phyloP scores from a whole-genome alignment of 2,888 invertebrate genomes.

The Drosophila neutralis region DNA sequence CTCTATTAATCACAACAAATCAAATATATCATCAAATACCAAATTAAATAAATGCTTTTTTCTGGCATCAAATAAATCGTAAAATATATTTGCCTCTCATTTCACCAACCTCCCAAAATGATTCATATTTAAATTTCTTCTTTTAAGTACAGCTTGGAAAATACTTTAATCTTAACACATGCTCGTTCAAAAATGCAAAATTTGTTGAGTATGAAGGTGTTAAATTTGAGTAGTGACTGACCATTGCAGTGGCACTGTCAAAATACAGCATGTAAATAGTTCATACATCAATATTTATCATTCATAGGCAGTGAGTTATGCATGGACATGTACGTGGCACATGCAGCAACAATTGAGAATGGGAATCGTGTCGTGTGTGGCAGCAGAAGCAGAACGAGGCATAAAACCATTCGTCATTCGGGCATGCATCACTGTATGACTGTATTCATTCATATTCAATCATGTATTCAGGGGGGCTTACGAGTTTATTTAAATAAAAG shows the following conservation, averaged over 20 bases:
- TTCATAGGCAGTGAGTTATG: slow-evolving; percentile 64
- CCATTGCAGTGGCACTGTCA: not conserved
- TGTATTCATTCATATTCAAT: slow-evolving; percentile 72
- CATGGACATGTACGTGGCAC: slow-evolving; percentile 64
- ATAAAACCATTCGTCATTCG: slow-evolving; percentile 68
- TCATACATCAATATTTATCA: slow-evolving; percentile 39
- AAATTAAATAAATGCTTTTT: not conserved
- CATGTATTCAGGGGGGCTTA: slow-evolving; percentile 63
- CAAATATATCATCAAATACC: not conserved
- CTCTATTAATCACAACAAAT: not conserved
- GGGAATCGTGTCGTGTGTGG: slow-evolving; percentile 75
- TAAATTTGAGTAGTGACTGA: not conserved
- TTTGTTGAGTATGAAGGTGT: not conserved
- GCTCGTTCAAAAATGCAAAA: not conserved
- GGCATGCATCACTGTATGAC: slow-evolving; percentile 48
- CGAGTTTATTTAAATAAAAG: slow-evolving; percentile 69
- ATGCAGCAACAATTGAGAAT: slow-evolving; percentile 41
- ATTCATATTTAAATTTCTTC: too few species aligned
- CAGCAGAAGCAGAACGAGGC: slow-evolving; percentile 36
- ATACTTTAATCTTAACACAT: not conserved
- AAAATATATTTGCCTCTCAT: not conserved
- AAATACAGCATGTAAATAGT: slow-evolving; percentile 5
- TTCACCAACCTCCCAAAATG: not conserved
- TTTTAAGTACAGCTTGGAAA: not conserved
- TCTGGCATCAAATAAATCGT: not conserved